These are phyloP conservation scores for Xenopus tropicalis DNA, from an alignment of 2,113 vertebrate species.

Conservation along the genomic window UCB_Xtro_10.0 CM004446.2:21372001-21372500, in stretches of 20 bases:
- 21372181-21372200: neutral
- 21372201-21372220: neutral
- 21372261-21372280: slow-evolving; percentile 16
- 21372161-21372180: too few relatives aligned
- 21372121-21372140: too few relatives aligned
- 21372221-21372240: slow-evolving; percentile 12
- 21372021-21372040: neutral
- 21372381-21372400: too few relatives aligned
- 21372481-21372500: too few relatives aligned
- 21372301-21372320: slow-evolving; percentile 5
- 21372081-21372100: neutral
- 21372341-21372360: slow-evolving; percentile 9
- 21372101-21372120: neutral
- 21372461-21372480: too few relatives aligned
- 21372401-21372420: too few relatives aligned
- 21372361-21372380: neutral
- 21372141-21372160: too few relatives aligned
- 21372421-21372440: too few relatives aligned
- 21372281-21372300: slow-evolving; percentile 35
- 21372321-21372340: slow-evolving; percentile 24
- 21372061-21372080: slow-evolving; percentile 9
- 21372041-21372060: slow-evolving; percentile 8
- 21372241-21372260: slow-evolving; percentile 34
- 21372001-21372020: neutral
- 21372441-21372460: too few relatives aligned